Evolutionary conservation across 2,797 vertebrate genomes (phyloP), one percentile per base, ranked within the genome.

Genomic region (Micrastur ruficollis): DNA sequence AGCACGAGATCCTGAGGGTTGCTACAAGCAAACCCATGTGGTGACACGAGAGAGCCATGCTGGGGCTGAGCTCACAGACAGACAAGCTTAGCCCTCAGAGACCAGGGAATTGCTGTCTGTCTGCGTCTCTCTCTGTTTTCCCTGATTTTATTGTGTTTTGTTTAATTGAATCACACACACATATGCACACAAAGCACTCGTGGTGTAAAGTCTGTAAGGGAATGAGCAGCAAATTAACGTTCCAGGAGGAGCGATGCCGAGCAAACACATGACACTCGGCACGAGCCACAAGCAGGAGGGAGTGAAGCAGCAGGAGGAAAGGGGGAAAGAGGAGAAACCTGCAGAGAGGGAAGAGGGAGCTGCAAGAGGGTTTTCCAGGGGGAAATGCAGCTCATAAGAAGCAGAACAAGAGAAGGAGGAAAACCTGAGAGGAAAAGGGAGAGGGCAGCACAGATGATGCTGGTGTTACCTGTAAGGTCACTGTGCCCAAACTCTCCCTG

Each of bases 131-230:
- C 83, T 70, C 90, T 92, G 70, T 95, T 96, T 94, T 78, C 88
- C 67, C 63, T 95, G 81, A 91, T 87, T 93, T 97, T 91, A 95
- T 93, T 97, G 93, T 97, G 97, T 96, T 96, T 95, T 94, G 94
- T 93, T 96, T 97, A 97, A 97, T 97, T 98, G 97, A 97, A 97
- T 97, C 96, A 94, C 94, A 94, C 74, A 94, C 90, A 82, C 94
- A 71, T 91, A 92, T 93, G 95, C 94, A 97, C 95, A 91, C 82
- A 87, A 89, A 96, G 91, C 79, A 0, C 86, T 95, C 27, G 8
- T 86, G 74, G 90, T 89, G 91, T 95, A 95, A 96, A 94, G 90
- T 70, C 93, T 89, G 66, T 72, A 73, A 96, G 89, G 96, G 96
- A 96, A 95, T 17, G 74, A 95, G 93, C 93, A 93, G 94, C 87